A percentile compares a stretch with the other conserved stretches of the same genome.
Evolutionary conservation across 1,140 invertebrate genomes (phyloP).

Genomic region (Drosophila navojoa): DNA sequence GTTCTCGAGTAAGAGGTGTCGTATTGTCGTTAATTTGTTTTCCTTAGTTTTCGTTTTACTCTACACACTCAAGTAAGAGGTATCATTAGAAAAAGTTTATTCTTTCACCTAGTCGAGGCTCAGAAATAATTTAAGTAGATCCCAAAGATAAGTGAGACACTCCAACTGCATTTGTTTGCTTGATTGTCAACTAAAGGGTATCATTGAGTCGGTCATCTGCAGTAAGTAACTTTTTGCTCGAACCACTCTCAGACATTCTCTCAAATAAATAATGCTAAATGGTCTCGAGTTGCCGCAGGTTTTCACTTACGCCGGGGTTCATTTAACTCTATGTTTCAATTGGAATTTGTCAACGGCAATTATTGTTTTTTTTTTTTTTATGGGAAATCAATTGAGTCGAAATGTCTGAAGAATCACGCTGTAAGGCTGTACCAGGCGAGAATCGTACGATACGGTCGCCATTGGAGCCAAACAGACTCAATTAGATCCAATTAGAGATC

Average conservation of each 20-base stretch:
- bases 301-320: constrained; percentile 32
- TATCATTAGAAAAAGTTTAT: too few species aligned
- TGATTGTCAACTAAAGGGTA: not conserved
- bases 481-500: constrained; percentile 61
- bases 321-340: constrained; percentile 34
- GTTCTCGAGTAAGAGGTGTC: too few species aligned
- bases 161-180: too few species aligned
- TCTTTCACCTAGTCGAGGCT: too few species aligned
- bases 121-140: too few species aligned
- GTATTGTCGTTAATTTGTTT: not conserved
- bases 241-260: constrained; percentile 5
- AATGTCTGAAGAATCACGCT: not conserved
- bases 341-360: constrained; percentile 34
- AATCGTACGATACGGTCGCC: constrained; percentile 15
- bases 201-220: too few species aligned
- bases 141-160: too few species aligned
- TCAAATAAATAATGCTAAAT: constrained; percentile 19
- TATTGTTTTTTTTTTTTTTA: constrained; percentile 20
- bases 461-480: constrained; percentile 33
- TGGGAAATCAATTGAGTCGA: constrained; percentile 27
- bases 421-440: constrained; percentile 7
- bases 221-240: not conserved
- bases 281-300: constrained; percentile 16
- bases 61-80: too few species aligned
- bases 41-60: too few species aligned